phyloP scores from a whole-genome alignment of 2,888 invertebrate species.

The Anoncus sp. region DNA sequence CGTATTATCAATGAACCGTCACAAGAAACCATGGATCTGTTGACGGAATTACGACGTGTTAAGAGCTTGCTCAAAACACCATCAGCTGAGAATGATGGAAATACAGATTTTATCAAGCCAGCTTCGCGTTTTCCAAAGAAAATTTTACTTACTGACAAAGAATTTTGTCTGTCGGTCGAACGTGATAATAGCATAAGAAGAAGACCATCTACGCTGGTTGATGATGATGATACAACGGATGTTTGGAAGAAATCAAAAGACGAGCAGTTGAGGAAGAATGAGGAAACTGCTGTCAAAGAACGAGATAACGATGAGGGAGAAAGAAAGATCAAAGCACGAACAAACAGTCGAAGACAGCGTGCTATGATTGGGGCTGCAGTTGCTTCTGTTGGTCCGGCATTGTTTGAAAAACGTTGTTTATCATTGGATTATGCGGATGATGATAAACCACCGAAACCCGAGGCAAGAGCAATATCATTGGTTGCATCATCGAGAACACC shows the following conservation, averaged over 20 bases:
- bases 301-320: not conserved
- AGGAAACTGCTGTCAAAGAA: not conserved
- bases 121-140: conserved; percentile 76
- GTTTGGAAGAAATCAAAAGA: conserved; percentile 30
- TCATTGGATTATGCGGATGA: conserved; percentile 81
- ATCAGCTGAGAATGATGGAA: conserved; percentile 74
- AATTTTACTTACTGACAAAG: conserved; percentile 79
- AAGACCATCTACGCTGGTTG: conserved; percentile 64
- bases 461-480: conserved; percentile 75
- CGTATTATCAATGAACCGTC: conserved; percentile 79
- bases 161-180: conserved; percentile 80
- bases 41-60: conserved; percentile 79
- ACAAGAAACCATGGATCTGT: conserved; percentile 80
- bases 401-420: conserved; percentile 79
- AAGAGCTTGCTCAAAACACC: conserved; percentile 79
- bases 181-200: conserved; percentile 79
- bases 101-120: conserved; percentile 68
- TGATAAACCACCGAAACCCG: conserved; percentile 74
- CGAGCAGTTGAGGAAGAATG: not conserved
- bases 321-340: conserved; percentile 1
- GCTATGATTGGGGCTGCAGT: too few species aligned
- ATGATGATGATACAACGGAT: conserved; percentile 21
- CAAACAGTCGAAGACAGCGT: conserved; percentile 11
- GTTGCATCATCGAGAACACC: conserved; percentile 72
- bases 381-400: conserved; percentile 72